Evolutionary conservation across 1,140 invertebrate species (phyloP), one percentile per base, ranked within the genome.

Genomic region (Drosophila watanabei): DNA sequence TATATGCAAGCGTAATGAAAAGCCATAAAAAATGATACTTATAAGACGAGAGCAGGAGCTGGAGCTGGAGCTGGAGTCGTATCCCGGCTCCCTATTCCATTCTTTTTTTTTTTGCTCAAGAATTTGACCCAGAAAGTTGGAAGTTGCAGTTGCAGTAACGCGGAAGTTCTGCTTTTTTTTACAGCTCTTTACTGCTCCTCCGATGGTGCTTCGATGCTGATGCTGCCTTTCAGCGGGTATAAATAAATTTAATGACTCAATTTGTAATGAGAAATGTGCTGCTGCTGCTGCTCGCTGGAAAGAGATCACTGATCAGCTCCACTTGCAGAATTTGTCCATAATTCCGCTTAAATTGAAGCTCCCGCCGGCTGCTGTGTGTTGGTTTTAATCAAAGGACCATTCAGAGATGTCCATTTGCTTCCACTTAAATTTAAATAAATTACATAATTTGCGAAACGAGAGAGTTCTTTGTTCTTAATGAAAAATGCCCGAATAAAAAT

Each of bases 231-330:
- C 86, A 89, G 78, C 87, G 86, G 60, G 63, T 90, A 90, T 90
- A 90, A 90, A 90, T 90, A 90, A 90, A 65, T 86, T 90, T 90
- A 90, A 90, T 90, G 86, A 90, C 86, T 90, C 86, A 90, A 90
- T 90, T 90, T 90, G 87, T 90, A 86, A 86, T 90, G 86, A 86
- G 84, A 90, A 88, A 88, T 88, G 86, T 72, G 78, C 60, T 65
- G 70, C 52, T 37, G 68, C 57, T 49, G 18, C 45, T 35, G 69
- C 49, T 52, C 70, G 45, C 37, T 79, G 58, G 58, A 62, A 33
- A 43, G 59, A 66, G 59, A 66, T 65, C 72, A 71, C 60, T 77
- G 64, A 52, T 64, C 63, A 80, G 66, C 71, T 71, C 69, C 75
- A 79, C 73, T 89, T 82, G 79, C 68, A 45, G 35, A 76, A 10